Evolutionary conservation across 2,888 invertebrate genomes (phyloP), one percentile per base, ranked within the genome.

Genomic region (Coelogynopora nodosa): DNA sequence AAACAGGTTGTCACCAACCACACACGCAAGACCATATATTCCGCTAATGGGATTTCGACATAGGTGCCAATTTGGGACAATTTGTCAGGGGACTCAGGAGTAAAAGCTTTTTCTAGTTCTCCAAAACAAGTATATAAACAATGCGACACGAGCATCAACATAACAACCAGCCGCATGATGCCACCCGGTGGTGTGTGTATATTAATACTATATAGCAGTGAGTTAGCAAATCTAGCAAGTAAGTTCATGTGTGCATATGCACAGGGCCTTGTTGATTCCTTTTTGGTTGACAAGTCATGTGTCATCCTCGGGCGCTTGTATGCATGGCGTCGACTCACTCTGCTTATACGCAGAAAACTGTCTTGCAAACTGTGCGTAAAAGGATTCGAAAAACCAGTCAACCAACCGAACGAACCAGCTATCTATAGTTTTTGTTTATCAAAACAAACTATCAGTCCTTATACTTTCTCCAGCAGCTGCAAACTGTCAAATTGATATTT

Each of bases 261-360:
- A 49, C 10, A 49, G 49, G 18, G 49, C 18, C 18, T 49, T 49
- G 49, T 49, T 49, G 49, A 49, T 49, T 49, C 74, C 49, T 74
- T 74, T 26, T 74, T 74, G 10, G 74, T 26, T 74, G 74, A 74
- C 74, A 74, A 74, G 74, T 23, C 74, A 74, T 74, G 74, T 74
- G 74, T 74, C 74, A 74, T 26, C 5, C 74, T n/a, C 27, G 23
- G 10, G 23, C 23, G 23, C 2, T 74, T 23, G 74, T 2, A 74
- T 74, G 27, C 74, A 74, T 74, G 74, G 18, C 74, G 18, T n/a
- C 74, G 74, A 49, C 49, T n/a, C n/a, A n/a, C n/a, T n/a, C n/a
- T n/a, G n/a, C n/a, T n/a, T n/a, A n/a, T n/a, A n/a, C n/a, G n/a
- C n/a, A n/a, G n/a, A n/a, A n/a, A n/a, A n/a, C n/a, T n/a, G n/a